Base-by-base conservation (phyloP, 2,797 vertebrate species). In the Agapornis canus region DNA sequence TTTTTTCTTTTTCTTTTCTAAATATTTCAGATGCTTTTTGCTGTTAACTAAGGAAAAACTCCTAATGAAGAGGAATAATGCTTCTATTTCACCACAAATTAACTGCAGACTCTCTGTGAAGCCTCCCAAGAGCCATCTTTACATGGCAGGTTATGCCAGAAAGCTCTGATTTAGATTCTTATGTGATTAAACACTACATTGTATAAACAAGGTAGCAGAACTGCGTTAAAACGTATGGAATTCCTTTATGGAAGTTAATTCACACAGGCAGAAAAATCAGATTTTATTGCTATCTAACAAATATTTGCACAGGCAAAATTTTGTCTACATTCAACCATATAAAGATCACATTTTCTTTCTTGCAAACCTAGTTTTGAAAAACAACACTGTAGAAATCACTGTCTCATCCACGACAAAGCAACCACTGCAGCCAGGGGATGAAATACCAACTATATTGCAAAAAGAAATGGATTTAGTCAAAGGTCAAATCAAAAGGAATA, bases 221-320 rank as follows among this genome's bases (percentile, higher is more conserved):
- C 26, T 69, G 87, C n/a, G 65, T 82, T 63, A 77, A 91, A 81
- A 75, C 76, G n/a, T 76, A 72, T 52, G 25, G 96, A 80, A 78
- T 43, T 85, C n/a, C 13, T 37, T 47, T 7, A 37, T 31, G 15
- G n/a, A 87, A 82, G 89, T 68, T 48, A 63, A 94, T 82, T 70
- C 52, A 56, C 29, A 15, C 10, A 45, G 37, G 21, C 18, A 79
- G 65, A 77, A 88, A 86, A 60, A 48, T 5, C 21, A 70, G 35
- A 48, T 56, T 31, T 73, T 40, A 68, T 57, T 37, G 29, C n/a
- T 31, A 47, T 42, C 27, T 77, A 77, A 73, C 19, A 65, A 72
- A 40, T 31, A 81, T 42, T 76, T 84, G 39, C 25, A 57, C 17
- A 39, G 47, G 20, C n/a, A 77, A 71, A 57, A 54, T 72, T 47